Conservation (phyloP, 1,140 invertebrate genomes). For the Drosophila ficusphila region DNA sequence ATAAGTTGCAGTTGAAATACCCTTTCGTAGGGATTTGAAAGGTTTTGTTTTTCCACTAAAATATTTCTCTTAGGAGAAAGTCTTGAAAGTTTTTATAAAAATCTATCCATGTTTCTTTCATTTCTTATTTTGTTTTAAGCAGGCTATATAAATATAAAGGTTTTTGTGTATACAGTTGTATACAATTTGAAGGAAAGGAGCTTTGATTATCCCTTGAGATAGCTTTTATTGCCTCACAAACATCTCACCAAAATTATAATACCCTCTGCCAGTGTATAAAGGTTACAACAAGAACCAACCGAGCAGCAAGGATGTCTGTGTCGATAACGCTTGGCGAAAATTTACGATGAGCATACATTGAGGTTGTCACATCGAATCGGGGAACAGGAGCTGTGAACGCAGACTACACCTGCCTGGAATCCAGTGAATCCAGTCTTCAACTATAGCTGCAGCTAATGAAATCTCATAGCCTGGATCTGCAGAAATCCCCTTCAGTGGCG, state of each 20-base stretch:
- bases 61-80: too few relatives aligned
- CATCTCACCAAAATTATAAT: neutral
- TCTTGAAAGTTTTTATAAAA: too few relatives aligned
- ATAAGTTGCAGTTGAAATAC: neutral
- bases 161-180: too few relatives aligned
- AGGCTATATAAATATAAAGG: too few relatives aligned
- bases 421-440: neutral
- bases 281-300: neutral
- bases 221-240: too few relatives aligned
- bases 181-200: too few relatives aligned
- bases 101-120: too few relatives aligned
- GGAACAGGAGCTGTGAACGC: conserved; percentile 33
- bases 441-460: conserved; percentile 33
- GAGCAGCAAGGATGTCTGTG: conserved; percentile 26
- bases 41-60: too few relatives aligned
- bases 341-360: conserved; percentile 79
- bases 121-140: too few relatives aligned
- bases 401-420: conserved; percentile 26
- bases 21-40: neutral
- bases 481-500: conserved; percentile 15
- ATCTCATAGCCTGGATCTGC: conserved; percentile 14
- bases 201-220: too few relatives aligned
- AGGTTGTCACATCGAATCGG: conserved; percentile 67
- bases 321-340: conserved; percentile 67
- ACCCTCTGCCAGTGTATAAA: neutral